Base-by-base conservation (phyloP, 1,140 invertebrate species). In the Harpegnathos saltator region DNA sequence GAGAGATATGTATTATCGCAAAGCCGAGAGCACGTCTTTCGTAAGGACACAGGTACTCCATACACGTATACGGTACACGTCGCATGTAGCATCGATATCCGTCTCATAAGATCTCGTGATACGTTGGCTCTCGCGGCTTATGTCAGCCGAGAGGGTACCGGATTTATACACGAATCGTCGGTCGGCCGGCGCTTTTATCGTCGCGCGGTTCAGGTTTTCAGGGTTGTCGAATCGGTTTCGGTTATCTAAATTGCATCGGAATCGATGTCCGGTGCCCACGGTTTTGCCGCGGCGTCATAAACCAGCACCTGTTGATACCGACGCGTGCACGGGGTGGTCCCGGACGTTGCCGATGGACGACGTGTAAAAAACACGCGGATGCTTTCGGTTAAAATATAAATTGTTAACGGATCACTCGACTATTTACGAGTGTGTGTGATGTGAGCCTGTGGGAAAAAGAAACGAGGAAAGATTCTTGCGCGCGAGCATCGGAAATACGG, bases 231-330 rank as follows among this genome's bases (percentile, higher is more conserved):
- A 93, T 92, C 91, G 89, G 89, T 91, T 92, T 93, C 85, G 89
- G 89, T 94, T 94, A 94, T 94, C 93, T 93, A 94, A 94, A 94
- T 93, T 93, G 93, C 93, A 94, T 94, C 93, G 90, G 88, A 93
- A 94, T 94, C 92, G 93, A 93, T 93, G 92, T 94, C 38, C 89
- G 87, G 88, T 87, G 90, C 90, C 92, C 89, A 92, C 91, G 92
- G 83, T 91, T 92, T 90, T 88, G 80, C 82, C 63, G 83, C 83
- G 88, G 87, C 90, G 65, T 93, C 93, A 91, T 94, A 94, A 94
- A 94, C 91, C 90, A 93, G 89, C 92, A 92, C 90, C 91, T 91
- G 90, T 91, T 91, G 91, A 91, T 93, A 90, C 84, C 86, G 75
- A 69, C 78, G 61, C 86, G 78, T 90, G 84, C 78, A 84, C 82